Conservation (phyloP, 2,888 invertebrate genomes). For the Galerucella calmariensis region DNA sequence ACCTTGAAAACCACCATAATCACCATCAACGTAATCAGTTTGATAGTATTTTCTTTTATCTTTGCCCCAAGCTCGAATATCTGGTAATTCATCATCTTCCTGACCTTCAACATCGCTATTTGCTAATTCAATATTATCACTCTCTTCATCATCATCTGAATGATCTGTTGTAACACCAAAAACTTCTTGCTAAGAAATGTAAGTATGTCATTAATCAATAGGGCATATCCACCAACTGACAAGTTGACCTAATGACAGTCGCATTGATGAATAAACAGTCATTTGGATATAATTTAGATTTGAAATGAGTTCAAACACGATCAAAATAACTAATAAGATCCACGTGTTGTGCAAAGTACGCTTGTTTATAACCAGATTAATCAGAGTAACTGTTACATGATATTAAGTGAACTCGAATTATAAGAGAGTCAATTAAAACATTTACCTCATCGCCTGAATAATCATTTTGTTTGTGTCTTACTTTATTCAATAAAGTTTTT, state of each 20-base stretch:
- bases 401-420: no score
- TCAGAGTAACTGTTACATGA: no score
- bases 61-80: constrained; percentile 90
- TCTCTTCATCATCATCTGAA: constrained; percentile 65
- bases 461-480: constrained; percentile 57
- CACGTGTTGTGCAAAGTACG: no score
- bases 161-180: constrained; percentile 67
- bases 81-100: constrained; percentile 78
- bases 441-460: not conserved
- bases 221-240: no score
- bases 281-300: no score
- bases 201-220: not conserved
- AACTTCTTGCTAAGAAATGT: constrained; percentile 68
- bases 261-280: no score
- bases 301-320: no score
- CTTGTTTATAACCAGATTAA: no score
- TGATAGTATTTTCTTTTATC: constrained; percentile 83
- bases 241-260: no score
- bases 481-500: constrained; percentile 71
- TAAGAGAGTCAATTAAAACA: no score
- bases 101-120: constrained; percentile 84
- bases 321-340: no score
- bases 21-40: constrained; percentile 90
- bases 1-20: constrained; percentile 76
- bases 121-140: constrained; percentile 68